Conservation (phyloP, 1,140 invertebrate genomes). For the Hirudo medicinalis region DNA sequence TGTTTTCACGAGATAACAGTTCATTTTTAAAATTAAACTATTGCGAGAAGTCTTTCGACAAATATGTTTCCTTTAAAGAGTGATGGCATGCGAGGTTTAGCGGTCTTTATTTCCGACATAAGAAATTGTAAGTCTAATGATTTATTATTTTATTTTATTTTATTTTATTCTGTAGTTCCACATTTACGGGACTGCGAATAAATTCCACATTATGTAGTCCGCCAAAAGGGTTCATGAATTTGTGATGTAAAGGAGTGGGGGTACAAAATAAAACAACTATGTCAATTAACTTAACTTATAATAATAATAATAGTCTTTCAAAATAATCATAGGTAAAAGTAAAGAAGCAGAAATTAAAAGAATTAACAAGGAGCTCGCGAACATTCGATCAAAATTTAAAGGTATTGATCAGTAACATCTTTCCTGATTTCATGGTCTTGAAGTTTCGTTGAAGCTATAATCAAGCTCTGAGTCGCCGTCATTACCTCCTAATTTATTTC, state of each 20-base stretch:
- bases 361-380: slow-evolving; percentile 98
- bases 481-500: too few relatives aligned
- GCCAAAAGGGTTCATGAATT: not conserved
- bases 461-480: too few relatives aligned
- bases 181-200: not conserved
- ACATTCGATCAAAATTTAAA: slow-evolving; percentile 99
- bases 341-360: slow-evolving; percentile 99
- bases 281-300: not conserved
- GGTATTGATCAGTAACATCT: slow-evolving; percentile 39
- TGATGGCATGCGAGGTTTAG: slow-evolving; percentile 99
- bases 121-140: slow-evolving; percentile 71
- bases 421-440: too few relatives aligned
- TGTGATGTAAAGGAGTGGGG: not conserved
- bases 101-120: slow-evolving; percentile 99
- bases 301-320: not conserved
- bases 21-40: not conserved
- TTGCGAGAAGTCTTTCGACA: not conserved
- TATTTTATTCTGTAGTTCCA: not conserved
- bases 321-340: slow-evolving; percentile 66
- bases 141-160: slow-evolving; percentile 20
- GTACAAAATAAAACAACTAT: not conserved
- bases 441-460: too few relatives aligned
- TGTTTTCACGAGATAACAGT: not conserved
- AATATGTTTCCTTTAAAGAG: slow-evolving; percentile 94
- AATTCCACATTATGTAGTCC: not conserved